Evolutionary conservation across 2,888 invertebrate species (phyloP).

Genomic region (Steromphala cineraria): DNA sequence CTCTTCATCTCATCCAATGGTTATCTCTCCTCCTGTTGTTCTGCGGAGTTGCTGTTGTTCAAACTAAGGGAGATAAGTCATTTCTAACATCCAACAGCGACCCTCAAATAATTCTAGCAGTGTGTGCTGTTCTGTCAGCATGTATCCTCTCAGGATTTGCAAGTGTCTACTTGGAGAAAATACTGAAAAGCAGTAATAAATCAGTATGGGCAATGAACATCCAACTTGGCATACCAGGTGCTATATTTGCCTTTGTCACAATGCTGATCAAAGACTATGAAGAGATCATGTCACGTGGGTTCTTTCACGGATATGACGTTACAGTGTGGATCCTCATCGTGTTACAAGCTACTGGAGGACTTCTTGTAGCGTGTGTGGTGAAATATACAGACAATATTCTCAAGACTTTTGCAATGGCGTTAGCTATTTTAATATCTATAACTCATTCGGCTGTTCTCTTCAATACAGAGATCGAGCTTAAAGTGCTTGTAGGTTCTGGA

Average conservation of each 20-base stretch:
- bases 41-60: conserved; percentile 81
- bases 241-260: conserved; percentile 17
- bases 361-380: neutral
- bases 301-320: neutral
- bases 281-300: neutral
- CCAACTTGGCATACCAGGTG: conserved; percentile 73
- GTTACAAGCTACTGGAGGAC: neutral
- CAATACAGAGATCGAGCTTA: neutral
- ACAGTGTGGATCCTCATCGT: neutral
- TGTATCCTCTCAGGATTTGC: conserved; percentile 78
- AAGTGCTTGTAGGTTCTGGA: neutral
- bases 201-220: conserved; percentile 77
- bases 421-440: neutral
- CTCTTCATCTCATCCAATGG: conserved; percentile 89
- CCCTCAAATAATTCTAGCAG: conserved; percentile 58
- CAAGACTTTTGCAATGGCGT: neutral
- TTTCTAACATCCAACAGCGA: neutral
- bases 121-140: conserved; percentile 76
- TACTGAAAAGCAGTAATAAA: conserved; percentile 75
- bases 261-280: neutral
- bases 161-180: conserved; percentile 78
- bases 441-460: neutral
- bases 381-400: neutral
- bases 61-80: conserved; percentile 29
- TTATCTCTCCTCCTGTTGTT: conserved; percentile 87